Evolutionary conservation across 2,113 vertebrate genomes (phyloP).

Genomic region (Dicerorhinus sumatrensis): DNA sequence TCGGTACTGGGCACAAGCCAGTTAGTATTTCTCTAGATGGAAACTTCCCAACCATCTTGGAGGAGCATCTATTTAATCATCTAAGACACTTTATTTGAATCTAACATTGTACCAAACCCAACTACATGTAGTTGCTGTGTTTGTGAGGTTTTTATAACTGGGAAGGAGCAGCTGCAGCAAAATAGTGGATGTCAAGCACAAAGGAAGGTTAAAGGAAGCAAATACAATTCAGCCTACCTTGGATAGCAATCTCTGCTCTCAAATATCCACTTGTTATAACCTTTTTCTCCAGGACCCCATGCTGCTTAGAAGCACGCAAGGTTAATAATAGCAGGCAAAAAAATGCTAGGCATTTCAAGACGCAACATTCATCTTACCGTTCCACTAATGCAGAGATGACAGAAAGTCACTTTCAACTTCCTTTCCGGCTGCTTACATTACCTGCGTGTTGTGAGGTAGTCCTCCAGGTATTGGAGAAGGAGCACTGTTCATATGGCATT

Average conservation of each 20-base stretch:
- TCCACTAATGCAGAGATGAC: conserved; percentile 72
- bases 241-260: conserved; percentile 16
- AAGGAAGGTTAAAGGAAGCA: conserved; percentile 46
- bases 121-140: background rate
- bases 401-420: conserved; percentile 75
- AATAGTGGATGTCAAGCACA: background rate
- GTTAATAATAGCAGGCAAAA: conserved; percentile 78
- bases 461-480: conserved; percentile 63
- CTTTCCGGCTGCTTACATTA: conserved; percentile 69
- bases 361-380: background rate
- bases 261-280: conserved; percentile 30
- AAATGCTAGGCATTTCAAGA: background rate
- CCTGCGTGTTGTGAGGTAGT: conserved; percentile 40
- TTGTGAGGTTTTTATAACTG: background rate
- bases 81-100: conserved; percentile 1
- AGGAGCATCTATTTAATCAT: background rate
- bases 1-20: accelerated
- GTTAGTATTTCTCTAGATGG: background rate
- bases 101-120: background rate
- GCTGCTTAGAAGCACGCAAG: background rate
- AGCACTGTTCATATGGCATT: accelerated
- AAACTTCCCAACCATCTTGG: background rate
- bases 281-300: conserved; percentile 53
- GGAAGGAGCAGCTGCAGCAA: background rate
- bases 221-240: background rate